Evolutionary conservation across 2,113 vertebrate species (phyloP), one percentile per base, ranked within the genome.

Genomic region (Fukomys damarensis): DNA sequence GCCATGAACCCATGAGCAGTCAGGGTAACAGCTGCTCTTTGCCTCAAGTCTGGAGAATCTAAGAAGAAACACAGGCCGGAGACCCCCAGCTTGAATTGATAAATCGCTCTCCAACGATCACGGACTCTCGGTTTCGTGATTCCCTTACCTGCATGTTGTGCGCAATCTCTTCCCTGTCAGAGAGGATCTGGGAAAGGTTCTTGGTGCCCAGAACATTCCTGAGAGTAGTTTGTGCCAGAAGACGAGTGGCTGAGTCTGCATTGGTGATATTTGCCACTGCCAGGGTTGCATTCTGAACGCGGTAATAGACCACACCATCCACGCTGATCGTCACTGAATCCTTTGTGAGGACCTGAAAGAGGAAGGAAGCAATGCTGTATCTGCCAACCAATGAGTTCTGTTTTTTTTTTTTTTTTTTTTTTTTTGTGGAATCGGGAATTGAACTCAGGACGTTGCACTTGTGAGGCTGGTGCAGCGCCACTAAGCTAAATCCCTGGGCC

Each of bases 161-260:
- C 0, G 99, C 99, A 0, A 99, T 99, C 66, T 99, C 99, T 90
- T 99, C 99, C 0, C 99, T 99, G 97, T 99, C 99, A 0, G 99
- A 99, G 93, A 99, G 99, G 96, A 99, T 99, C 99, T 99, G 98
- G 3, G 99, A 98, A 93, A 99, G 99, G 98, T 99, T 99, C 98
- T 99, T 99, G 97, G 99, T 99, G 17, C 99, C 99, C 98, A 99
- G 98, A 2, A 99, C 99, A 0, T 99, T 99, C 98, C 99, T 99
- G 97, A 99, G 96, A 3, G 99, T 99, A 26, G 99, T 99, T 95
- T 99, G 99, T 19, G 99, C 99, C 98, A 99, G 76, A 10, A 99
- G 99, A 0, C 99, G 99, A 0, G 99, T 99, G 19, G 99, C 99
- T 0, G 99, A 99, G 92, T 99, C 99, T 0, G 99, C 99, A 0